Evolutionary conservation across 2,888 invertebrate genomes (phyloP), one percentile per base, ranked within the genome.

Genomic region (Drosophila vallismaia): DNA sequence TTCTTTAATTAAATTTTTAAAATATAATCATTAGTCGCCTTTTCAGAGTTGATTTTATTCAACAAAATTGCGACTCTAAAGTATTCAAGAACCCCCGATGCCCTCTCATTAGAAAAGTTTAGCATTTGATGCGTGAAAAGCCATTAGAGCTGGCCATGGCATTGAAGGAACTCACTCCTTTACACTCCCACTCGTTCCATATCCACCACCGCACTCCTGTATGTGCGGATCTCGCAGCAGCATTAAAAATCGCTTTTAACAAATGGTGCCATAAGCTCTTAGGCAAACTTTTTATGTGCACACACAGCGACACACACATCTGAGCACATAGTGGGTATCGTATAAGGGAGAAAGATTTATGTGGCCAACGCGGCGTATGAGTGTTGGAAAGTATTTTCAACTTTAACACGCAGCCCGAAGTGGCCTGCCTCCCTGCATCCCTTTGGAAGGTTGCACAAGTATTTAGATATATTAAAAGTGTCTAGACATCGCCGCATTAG

Each of bases 241-340:
- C 84, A 88, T 83, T 83, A 86, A 83, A 83, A 88, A 83, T 84
- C 83, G 86, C 78, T 88, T 82, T 88, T 77, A 82, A 86, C 83
- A 86, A 83, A 88, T 88, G 88, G 84, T 75, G 84, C 77, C 74
- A 83, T 82, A 82, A 82, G 88, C 82, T 87, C 77, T 79, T 71
- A 74, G 78, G 79, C 69, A 86, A 83, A 83, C 81, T 83, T 83
- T 88, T 88, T 82, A 82, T 87, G 87, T 71, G 74, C 86, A 82
- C 45, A 53, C 66, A 77, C 58, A 70, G 46, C 29, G 38, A 58
- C 86, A 81, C 45, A 52, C 62, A 75, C 58, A 70, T 45, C 26
- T 14, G 40, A 40, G 40, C 44, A 46, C 54, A 42, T 67, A 62
- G 73, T 57, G 64, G 58, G 54, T 36, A 45, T 44, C 45, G 48